phyloP scores from a whole-genome alignment of 2,113 vertebrate genomes.

The Astatotilapia flaviijosephi region DNA sequence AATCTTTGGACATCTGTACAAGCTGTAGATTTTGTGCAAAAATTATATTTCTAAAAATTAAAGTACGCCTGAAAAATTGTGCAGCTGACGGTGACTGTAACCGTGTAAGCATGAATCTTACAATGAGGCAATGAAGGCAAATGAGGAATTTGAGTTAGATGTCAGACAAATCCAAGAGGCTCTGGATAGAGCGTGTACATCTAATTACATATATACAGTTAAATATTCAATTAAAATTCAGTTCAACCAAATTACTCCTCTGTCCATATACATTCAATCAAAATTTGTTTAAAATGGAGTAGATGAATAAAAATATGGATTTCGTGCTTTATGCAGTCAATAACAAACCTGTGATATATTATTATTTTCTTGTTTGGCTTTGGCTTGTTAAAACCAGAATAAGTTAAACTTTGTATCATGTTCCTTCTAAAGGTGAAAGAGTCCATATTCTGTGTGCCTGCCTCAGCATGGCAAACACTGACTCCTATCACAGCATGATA shows the following conservation, averaged over 20 bases:
- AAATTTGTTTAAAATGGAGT: background rate
- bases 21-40: background rate
- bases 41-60: background rate
- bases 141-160: background rate
- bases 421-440: background rate
- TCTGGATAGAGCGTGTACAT: background rate
- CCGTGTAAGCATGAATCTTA: background rate
- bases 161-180: background rate
- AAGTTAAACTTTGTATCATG: background rate
- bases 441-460: background rate
- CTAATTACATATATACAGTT: conserved; percentile 7
- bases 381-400: background rate
- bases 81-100: background rate
- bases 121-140: background rate
- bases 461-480: background rate
- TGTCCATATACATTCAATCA: background rate
- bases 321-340: background rate
- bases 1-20: background rate
- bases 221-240: background rate
- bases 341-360: background rate
- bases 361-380: conserved; percentile 2
- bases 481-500: background rate
- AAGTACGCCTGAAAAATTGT: background rate
- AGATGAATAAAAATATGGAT: background rate
- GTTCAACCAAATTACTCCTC: background rate